Evolutionary conservation across 2,113 vertebrate species (phyloP).

Genomic region (Apeltes quadracus): DNA sequence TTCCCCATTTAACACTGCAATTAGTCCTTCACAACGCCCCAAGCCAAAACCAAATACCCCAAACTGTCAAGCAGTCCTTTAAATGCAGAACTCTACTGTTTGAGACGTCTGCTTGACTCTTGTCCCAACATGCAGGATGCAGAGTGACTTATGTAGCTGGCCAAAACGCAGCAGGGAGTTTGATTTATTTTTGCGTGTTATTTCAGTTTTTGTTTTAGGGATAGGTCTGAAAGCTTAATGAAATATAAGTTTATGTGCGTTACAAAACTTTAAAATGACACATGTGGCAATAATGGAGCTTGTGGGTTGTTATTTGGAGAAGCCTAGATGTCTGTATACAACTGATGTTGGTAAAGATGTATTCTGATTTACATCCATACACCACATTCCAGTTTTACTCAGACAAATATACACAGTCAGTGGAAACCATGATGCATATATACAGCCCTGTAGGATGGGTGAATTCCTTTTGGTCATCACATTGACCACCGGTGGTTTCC

Average conservation of each 20-base stretch:
- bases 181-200: not conserved
- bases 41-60: conserved; percentile 23
- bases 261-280: conserved; percentile 45
- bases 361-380: conserved; percentile 31
- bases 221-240: conserved; percentile 19
- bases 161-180: too few species aligned
- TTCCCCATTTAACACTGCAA: conserved; percentile 43
- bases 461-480: conserved; percentile 58
- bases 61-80: conserved; percentile 13
- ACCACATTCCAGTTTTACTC: conserved; percentile 38
- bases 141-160: conserved; percentile 47
- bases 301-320: conserved; percentile 48
- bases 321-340: not conserved
- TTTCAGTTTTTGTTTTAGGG: not conserved
- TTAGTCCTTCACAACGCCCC: conserved; percentile 32
- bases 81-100: conserved; percentile 28
- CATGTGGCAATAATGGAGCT: conserved; percentile 25
- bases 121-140: conserved; percentile 44
- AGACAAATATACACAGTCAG: conserved; percentile 62
- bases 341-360: not conserved
- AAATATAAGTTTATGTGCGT: conserved; percentile 55
- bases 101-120: conserved; percentile 37
- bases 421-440: conserved; percentile 62
- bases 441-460: conserved; percentile 34
- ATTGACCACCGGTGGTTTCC: conserved; percentile 70